Evolutionary conservation across 2,113 vertebrate genomes (phyloP), one percentile per base, ranked within the genome.

Genomic region (Mormyrus lacerda): DNA sequence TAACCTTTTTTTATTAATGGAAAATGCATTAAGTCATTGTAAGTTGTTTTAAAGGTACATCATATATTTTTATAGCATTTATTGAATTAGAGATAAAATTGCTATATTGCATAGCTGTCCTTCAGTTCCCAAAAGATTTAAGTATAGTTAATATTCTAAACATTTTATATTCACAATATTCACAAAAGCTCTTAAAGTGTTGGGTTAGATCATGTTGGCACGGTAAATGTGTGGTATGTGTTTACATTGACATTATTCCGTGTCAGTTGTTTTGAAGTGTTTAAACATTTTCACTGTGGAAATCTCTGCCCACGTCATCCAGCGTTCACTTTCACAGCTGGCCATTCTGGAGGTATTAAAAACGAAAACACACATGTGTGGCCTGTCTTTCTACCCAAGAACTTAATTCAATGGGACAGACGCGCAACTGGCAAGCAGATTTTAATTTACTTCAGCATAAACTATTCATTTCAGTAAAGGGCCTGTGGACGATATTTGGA

Each of bases 391-490:
- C 85, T 53, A 27, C 50, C 51, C 31, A 55, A 35, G 85, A 51
- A 8, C 85, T 87, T 87, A 87, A 87, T 35, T 51, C n/a, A 17
- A 19, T 1, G 13, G 50, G 85, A 87, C 85, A 55, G 85, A 87
- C 2, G 27, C 31, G 85, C 50, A 87, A 87, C 85, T 55, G 85
- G 48, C 15, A 27, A 55, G 50, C 85, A 87, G n/a, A 55, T 87
- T 87, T 87, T 87, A 39, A 51, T 87, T 55, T 53, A 21, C 50
- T 47, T 85, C 45, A 85, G 83, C 83, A 27, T 87, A 51, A 87
- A 51, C 50, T 87, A 55, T 87, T 87, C 48, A 6, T 31, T 53
- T 51, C 85, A 35, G 50, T 53, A 85, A 47, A n/a, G 10, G 45
- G 47, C 44, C 83, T 13, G 8, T 55, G 13, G 27, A 55, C 85